Evolutionary conservation across 2,888 invertebrate genomes (phyloP), one percentile per base, ranked within the genome.

Genomic region (Bimastos eiseni): DNA sequence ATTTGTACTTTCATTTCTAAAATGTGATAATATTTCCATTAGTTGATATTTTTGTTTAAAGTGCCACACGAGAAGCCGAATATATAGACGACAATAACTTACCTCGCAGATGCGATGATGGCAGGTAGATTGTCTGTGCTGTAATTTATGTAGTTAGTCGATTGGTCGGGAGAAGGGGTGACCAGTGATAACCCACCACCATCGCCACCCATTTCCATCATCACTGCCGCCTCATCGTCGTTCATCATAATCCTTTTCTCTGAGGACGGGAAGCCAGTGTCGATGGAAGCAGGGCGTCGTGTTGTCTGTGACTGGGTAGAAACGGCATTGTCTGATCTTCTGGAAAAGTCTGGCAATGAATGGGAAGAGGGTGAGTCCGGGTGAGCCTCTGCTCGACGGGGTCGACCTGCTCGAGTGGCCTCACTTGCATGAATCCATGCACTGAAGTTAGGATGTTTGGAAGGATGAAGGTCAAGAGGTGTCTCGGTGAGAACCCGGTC

Each of bases 271-370:
- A 70, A 70, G 70, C 70, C 70, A 70, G 70, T 70, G 70, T 70
- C 70, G 70, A n/a, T 70, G n/a, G 70, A 70, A n/a, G 70, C 70
- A 70, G 70, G n/a, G 70, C 70, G 70, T 70, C 70, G 70, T n/a
- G 11, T n/a, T 70, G n/a, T 17, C n/a, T n/a, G 70, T n/a, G 30
- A 70, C 11, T 30, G 70, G 30, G 70, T 70, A 30, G 70, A 70
- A n/a, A n/a, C 70, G n/a, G 30, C 70, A 70, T 11, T 8, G 70
- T n/a, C 11, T 30, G 70, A 70, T n/a, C 70, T 5, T 70, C 30
- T 70, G 70, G 70, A 70, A 70, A 70, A n/a, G 70, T 70, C 70
- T 13, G 70, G 70, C 30, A 70, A n/a, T 13, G 70, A 70, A 70
- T n/a, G 70, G 70, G 70, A 70, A 8, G 70, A 70, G 13, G 70